Percentiles rank a stretch among this genome's conserved stretches.
Evolutionary conservation across 2,888 invertebrate species (phyloP).

Genomic region (Leptopterna dolabrata): DNA sequence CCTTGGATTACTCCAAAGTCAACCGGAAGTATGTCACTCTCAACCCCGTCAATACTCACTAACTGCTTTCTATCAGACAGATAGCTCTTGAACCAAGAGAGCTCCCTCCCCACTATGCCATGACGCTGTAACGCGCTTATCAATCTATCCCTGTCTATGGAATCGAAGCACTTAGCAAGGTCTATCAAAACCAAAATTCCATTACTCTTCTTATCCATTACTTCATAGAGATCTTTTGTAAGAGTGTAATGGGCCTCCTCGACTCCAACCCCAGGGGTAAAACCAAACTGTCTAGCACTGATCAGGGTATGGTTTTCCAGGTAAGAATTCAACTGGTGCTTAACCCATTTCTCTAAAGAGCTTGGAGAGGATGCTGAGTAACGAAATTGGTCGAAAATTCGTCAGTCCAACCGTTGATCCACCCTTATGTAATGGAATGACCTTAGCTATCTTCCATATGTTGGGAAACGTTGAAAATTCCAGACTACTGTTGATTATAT

Average conservation of each 20-base stretch:
- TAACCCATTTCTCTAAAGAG: neutral
- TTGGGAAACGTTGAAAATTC: neutral
- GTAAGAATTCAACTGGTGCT: neutral
- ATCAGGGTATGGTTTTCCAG: neutral
- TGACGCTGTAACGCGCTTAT: no score
- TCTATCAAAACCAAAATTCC: no score
- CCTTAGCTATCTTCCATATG: neutral
- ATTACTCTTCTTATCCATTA: no score
- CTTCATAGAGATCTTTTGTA: no score
- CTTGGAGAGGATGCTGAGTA: neutral
- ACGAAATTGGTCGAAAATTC: neutral
- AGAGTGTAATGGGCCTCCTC: no score
- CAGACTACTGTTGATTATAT: neutral
- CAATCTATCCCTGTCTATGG: no score
- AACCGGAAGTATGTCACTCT: neutral
- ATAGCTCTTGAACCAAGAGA: neutral
- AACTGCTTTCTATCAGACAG: no score
- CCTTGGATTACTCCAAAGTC: neutral
- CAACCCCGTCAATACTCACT: slow-evolving; percentile 1
- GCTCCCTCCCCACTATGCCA: neutral
- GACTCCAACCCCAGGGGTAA: slow-evolving; percentile 9
- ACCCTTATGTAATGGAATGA: neutral
- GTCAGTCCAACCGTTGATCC: neutral
- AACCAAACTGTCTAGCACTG: neutral
- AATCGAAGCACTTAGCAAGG: no score